Evolutionary conservation across 2,888 invertebrate species (phyloP).

Genomic region (Congeria kusceri): DNA sequence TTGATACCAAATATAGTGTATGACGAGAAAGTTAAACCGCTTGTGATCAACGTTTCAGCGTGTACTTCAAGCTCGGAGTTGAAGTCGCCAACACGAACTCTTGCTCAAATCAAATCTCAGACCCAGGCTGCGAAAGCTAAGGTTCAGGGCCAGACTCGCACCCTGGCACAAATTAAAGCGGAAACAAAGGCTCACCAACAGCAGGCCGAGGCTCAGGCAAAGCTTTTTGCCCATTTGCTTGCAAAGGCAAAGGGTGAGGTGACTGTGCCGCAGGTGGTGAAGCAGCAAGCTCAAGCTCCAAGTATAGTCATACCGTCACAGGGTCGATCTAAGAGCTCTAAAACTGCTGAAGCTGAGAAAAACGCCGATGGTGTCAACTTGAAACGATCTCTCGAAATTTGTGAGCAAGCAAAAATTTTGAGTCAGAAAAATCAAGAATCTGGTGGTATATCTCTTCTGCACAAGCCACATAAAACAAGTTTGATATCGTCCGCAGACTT

Average conservation of each 20-base stretch:
- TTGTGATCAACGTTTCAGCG: conserved; percentile 50
- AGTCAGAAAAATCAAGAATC: conserved; percentile 86
- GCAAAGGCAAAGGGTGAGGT: conserved; percentile 51
- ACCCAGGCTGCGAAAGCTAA: conserved; percentile 75
- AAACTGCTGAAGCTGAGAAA: conserved; percentile 51
- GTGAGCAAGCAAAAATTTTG: conserved; percentile 92
- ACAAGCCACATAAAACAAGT: conserved; percentile 55
- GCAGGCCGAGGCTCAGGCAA: conserved; percentile 60
- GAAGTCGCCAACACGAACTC: conserved; percentile 76
- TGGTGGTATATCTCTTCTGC: conserved; percentile 57
- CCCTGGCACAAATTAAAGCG: conserved; percentile 83
- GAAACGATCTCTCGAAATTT: conserved; percentile 97
- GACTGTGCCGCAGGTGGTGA: conserved; percentile 21
- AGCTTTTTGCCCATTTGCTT: conserved; percentile 60
- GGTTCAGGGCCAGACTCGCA: conserved; percentile 75
- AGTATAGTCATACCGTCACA: conserved; percentile 58
- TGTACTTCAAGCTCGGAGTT: conserved; percentile 40
- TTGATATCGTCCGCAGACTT: conserved; percentile 34
- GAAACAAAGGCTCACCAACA: conserved; percentile 71
- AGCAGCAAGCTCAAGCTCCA: conserved; percentile 56
- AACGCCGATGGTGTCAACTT: conserved; percentile 89
- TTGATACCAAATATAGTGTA: conserved; percentile 38
- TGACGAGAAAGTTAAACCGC: conserved; percentile 48
- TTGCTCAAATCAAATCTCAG: conserved; percentile 83
- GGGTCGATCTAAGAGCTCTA: conserved; percentile 43